phyloP scores from a whole-genome alignment of 1,140 invertebrate species.

The Manduca sexta region DNA sequence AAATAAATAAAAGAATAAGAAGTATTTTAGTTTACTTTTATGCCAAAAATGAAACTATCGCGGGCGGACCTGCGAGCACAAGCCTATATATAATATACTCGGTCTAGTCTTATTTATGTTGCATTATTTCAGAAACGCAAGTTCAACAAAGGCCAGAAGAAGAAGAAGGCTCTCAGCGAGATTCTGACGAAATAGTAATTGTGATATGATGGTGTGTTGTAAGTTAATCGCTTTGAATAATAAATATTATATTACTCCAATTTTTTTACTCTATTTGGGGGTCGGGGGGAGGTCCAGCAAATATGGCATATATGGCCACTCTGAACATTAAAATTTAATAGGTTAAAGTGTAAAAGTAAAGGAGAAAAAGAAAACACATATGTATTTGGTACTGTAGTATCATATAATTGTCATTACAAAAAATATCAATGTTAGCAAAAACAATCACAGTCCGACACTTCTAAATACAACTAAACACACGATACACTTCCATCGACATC shows the following conservation, averaged over 20 bases:
- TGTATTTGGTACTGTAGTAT: constrained; percentile 65
- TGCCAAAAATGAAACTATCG: no score
- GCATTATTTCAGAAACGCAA: constrained; percentile 50
- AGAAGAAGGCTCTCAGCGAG: constrained; percentile 52
- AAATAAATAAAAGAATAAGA: no score
- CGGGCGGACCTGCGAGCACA: no score
- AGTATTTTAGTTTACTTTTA: no score
- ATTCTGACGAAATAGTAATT: constrained; percentile 41
- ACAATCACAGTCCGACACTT: constrained; percentile 71
- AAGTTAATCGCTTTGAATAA: neutral
- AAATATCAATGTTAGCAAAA: constrained; percentile 70
- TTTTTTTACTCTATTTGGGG: neutral
- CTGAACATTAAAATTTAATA: no score
- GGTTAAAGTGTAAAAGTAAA: no score
- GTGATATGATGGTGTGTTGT: constrained; percentile 5
- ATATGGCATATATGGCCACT: no score
- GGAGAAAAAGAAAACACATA: constrained; percentile 26
- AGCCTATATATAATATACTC: no score
- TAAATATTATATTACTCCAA: neutral
- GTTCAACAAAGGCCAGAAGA: constrained; percentile 55
- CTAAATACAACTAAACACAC: constrained; percentile 21
- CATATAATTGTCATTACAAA: constrained; percentile 70
- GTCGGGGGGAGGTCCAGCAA: neutral
- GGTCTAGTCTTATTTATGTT: neutral
- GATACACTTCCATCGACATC: neutral